Base-by-base conservation (phyloP, 2,888 invertebrate species). In the Caenorhabditis japonica region DNA sequence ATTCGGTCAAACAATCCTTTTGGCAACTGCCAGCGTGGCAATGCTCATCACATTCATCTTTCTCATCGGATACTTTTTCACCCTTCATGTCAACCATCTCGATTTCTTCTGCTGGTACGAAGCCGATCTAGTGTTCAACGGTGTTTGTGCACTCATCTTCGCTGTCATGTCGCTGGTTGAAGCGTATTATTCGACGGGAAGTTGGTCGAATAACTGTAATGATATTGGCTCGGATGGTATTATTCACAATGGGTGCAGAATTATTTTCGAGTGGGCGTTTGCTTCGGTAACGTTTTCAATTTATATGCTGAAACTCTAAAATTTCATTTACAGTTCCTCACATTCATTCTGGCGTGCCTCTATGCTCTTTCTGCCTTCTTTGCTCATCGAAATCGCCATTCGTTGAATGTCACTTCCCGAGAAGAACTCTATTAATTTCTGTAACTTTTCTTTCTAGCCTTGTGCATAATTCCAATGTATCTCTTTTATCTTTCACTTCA, bases 161-260 rank as follows among this genome's bases (percentile, higher is more conserved):
- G 41, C 83, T 27, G 66, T 87, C 53, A 62, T 85, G 4, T 60
- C 80, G 30, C 58, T 85, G 44, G 72, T 87, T 15, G 86, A 87
- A 58, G 84, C 80, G 0, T 87, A 84, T 53, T 87, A 87, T 72
- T 61, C 83, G 10, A 87, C 85, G 7, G 86, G 80, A 64, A 77
- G 84, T n/a, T 86, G 86, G 86, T 77, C 86, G 15, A 86, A 86
- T 60, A 86, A 86, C 62, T 86, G 86, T 59, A 86, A 86, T 62
- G 86, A 86, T 55, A 86, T 85, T 52, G 86, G 86, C n/a, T 75
- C 75, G 17, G 80, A 80, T 51, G 80, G 77, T 8, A 73, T 85
- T 51, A 83, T 85, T 60, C 85, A 85, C 66, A 85, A 84, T 64
- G 83, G 85, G 12, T 87, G 85, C 59, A 68, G 86, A 8, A 46